phyloP scores from a whole-genome alignment of 2,113 vertebrate genomes.

The Chauna torquata region DNA sequence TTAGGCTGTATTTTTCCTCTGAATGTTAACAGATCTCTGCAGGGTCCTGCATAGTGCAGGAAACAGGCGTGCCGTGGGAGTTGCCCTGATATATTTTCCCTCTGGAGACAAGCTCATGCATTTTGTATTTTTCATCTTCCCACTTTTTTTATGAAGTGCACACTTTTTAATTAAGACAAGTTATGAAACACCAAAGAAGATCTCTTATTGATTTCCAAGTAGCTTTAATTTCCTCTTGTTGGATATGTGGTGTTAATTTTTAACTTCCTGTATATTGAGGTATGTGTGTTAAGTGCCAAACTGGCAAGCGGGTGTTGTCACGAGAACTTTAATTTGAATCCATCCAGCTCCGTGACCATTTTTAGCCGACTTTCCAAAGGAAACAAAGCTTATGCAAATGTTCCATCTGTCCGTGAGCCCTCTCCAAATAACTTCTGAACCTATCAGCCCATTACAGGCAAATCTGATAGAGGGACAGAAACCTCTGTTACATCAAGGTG shows the following conservation, averaged over 20 bases:
- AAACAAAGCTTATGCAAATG: not conserved
- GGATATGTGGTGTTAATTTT: not conserved
- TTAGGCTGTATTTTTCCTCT: not conserved
- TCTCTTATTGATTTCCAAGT: not conserved
- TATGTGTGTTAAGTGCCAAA: not conserved
- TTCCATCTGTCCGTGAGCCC: not conserved
- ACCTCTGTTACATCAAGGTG: fast-evolving
- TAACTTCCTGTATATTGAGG: not conserved
- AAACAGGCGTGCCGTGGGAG: fast-evolving
- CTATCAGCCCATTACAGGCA: not conserved
- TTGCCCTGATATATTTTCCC: not conserved
- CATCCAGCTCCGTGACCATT: not conserved
- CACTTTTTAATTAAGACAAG: not conserved
- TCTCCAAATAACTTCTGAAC: not conserved
- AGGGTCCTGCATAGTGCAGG: not conserved
- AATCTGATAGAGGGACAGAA: not conserved
- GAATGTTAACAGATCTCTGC: not conserved
- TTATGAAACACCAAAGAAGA: not conserved
- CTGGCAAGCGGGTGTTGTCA: not conserved
- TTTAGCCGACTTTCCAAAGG: not conserved
- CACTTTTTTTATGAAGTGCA: fast-evolving
- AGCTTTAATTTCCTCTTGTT: not conserved
- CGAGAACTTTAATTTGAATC: not conserved
- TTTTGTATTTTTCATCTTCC: not conserved
- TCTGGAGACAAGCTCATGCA: not conserved